These are phyloP conservation scores for Xestobium rufovillosum DNA, from an alignment of 2,888 invertebrate species.

Conservation along the genomic window DNA sequence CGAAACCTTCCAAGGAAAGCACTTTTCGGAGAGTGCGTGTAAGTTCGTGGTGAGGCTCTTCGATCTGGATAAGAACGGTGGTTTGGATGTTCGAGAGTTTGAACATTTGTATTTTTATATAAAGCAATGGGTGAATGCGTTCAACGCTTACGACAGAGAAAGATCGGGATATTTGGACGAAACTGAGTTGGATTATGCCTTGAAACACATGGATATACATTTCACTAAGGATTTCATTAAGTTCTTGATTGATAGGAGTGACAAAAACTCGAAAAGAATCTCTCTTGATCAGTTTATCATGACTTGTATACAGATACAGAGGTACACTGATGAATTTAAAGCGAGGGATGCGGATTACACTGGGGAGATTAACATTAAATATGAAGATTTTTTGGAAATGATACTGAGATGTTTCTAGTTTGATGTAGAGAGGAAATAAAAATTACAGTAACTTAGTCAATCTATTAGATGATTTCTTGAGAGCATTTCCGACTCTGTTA, in stretches of 20 bases:
- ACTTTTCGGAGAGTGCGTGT: slow-evolving; percentile 35
- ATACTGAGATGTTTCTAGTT: slow-evolving; percentile 31
- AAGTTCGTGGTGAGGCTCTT: slow-evolving; percentile 38
- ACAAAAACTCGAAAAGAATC: slow-evolving; percentile 32
- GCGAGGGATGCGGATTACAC: slow-evolving; percentile 33
- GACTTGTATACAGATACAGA: slow-evolving; percentile 40
- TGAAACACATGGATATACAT: slow-evolving; percentile 35
- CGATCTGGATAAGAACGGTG: slow-evolving; percentile 37
- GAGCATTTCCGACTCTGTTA: no score
- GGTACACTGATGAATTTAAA: slow-evolving; percentile 39
- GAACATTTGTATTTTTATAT: slow-evolving; percentile 37
- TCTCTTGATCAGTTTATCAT: slow-evolving; percentile 38
- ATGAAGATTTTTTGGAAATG: slow-evolving; percentile 38
- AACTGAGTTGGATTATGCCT: slow-evolving; percentile 31
- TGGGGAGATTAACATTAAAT: slow-evolving; percentile 36
- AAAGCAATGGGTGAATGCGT: slow-evolving; percentile 37
- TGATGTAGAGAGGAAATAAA: no score
- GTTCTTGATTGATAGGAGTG: slow-evolving; percentile 32
- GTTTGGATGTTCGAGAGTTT: slow-evolving; percentile 36
- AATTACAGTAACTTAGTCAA: no score
- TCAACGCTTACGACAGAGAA: slow-evolving; percentile 33
- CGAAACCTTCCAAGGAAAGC: slow-evolving; percentile 35
- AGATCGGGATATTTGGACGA: slow-evolving; percentile 34
- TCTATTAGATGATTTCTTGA: no score
- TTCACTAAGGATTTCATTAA: slow-evolving; percentile 34